Evolutionary conservation across 1,140 invertebrate species (phyloP).

Genomic region (Tenebrio molitor): DNA sequence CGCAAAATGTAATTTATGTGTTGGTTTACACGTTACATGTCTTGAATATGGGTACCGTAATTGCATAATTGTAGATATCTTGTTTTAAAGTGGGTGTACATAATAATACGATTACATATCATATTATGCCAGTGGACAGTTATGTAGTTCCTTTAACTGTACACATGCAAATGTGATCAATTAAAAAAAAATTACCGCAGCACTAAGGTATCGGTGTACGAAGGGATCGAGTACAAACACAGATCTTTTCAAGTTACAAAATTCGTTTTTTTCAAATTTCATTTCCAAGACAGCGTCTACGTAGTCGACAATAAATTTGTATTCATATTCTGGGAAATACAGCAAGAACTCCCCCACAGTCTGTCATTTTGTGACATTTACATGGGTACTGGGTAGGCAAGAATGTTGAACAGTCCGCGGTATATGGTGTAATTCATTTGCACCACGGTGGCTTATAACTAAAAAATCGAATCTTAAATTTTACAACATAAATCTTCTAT

Average conservation of each 20-base stretch:
- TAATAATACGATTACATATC: constrained; percentile 33
- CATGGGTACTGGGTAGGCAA: constrained; percentile 46
- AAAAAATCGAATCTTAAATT: not conserved
- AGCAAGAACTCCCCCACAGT: constrained; percentile 46
- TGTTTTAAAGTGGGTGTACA: constrained; percentile 33
- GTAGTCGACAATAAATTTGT: constrained; percentile 14
- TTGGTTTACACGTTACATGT: constrained; percentile 25
- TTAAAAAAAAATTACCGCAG: not conserved
- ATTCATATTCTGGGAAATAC: constrained; percentile 24
- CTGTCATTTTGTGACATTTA: constrained; percentile 53
- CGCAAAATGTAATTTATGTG: constrained; percentile 32
- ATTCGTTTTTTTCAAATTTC: not conserved
- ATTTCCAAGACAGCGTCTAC: not conserved
- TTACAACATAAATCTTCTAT: too few relatives aligned
- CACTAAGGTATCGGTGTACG: too few relatives aligned
- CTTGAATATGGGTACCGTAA: constrained; percentile 31
- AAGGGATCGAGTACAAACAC: not conserved
- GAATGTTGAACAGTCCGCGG: not conserved
- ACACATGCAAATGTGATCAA: constrained; percentile 7
- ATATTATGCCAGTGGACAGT: constrained; percentile 21
- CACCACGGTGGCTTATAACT: not conserved
- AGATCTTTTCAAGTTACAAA: too few relatives aligned
- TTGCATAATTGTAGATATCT: constrained; percentile 43
- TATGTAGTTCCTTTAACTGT: not conserved
- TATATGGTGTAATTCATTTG: not conserved